Evolutionary conservation across 2,888 invertebrate species (phyloP), one percentile per base, ranked within the genome.

Genomic region (Hemicrepidius hirtus): DNA sequence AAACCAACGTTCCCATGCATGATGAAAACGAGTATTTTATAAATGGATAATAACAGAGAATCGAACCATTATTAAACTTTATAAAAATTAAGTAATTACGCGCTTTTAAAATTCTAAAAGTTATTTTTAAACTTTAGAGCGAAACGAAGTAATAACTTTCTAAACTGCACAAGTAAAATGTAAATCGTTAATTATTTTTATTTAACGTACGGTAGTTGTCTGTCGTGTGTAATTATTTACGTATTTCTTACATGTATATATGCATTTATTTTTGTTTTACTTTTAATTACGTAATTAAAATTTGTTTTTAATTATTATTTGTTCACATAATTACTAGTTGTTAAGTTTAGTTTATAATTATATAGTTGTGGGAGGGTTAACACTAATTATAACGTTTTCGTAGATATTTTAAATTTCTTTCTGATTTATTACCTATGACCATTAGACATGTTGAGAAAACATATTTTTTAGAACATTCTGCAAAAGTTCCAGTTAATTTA

Each of bases 1-100:
- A 77, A 78, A 68, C 46, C n/a, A n/a, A 57, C 65, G 71, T 73
- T 75, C 77, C 72, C 75, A 76, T 76, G 67, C 59, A 68, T 49
- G 46, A 32, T 21, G 53, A 13, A 24, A 53, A 13, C 28, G n/a
- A 44, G 44, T 44, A 7, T 18, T 44, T 44, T 44, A 16, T 44
- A 18, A 18, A 18, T 18, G 18, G 44, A 16, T 53, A 53, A 28
- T 28, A 20, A 53, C 5, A 53, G 53, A 32, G 28, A 20, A 12
- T 13, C 12, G 32, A 28, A 12, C 16, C 24, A 7, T 28, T 24
- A 21, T 53, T 24, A 28, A 53, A 13, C 4, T 53, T 53, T 10
- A 5, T 53, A 53, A 53, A 28, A 28, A 53, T 53, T 53, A 53
- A 53, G 53, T 13, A 53, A 53, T 53, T 53, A 53, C 10, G 28